These are phyloP conservation scores for Eretmocerus hayati DNA, from an alignment of 2,888 invertebrate species.

Conservation along the genomic window DNA sequence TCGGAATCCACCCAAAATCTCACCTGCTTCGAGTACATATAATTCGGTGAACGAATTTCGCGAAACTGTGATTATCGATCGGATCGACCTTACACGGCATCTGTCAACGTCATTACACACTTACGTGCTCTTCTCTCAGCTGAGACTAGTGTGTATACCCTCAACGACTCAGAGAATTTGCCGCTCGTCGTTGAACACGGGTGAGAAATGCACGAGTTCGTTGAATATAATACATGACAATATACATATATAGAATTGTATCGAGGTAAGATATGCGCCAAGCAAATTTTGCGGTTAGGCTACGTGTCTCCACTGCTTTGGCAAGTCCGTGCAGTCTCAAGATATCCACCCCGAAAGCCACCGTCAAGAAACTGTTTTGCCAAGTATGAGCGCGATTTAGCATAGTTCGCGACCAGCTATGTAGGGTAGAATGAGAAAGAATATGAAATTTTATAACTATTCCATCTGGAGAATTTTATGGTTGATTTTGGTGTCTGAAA, in stretches of 20 bases:
- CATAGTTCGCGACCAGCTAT: conserved; percentile 27
- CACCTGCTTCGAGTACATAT: too few species aligned
- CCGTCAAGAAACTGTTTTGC: too few species aligned
- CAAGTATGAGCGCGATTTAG: conserved; percentile 29
- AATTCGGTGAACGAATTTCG: conserved; percentile 9
- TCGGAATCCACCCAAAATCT: neutral
- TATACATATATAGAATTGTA: too few species aligned
- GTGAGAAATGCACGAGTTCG: too few species aligned
- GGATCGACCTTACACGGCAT: conserved; percentile 9
- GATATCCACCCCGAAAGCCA: too few species aligned
- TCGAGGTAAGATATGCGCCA: conserved; percentile 8
- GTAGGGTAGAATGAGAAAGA: too few species aligned
- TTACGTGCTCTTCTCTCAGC: neutral
- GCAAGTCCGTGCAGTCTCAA: neutral
- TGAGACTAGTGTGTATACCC: conserved; percentile 1
- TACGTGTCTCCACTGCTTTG: conserved; percentile 15
- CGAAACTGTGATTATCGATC: conserved; percentile 15
- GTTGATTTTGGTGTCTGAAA: too few species aligned
- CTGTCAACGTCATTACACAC: conserved; percentile 8
- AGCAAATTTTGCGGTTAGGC: conserved; percentile 22
- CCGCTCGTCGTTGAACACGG: too few species aligned
- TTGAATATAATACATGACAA: too few species aligned
- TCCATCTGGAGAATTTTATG: too few species aligned
- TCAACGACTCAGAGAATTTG: too few species aligned
- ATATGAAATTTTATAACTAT: too few species aligned